These are phyloP conservation scores for Willisornis vidua DNA, from an alignment of 2,113 vertebrate genomes.

Conservation along the genomic window DNA sequence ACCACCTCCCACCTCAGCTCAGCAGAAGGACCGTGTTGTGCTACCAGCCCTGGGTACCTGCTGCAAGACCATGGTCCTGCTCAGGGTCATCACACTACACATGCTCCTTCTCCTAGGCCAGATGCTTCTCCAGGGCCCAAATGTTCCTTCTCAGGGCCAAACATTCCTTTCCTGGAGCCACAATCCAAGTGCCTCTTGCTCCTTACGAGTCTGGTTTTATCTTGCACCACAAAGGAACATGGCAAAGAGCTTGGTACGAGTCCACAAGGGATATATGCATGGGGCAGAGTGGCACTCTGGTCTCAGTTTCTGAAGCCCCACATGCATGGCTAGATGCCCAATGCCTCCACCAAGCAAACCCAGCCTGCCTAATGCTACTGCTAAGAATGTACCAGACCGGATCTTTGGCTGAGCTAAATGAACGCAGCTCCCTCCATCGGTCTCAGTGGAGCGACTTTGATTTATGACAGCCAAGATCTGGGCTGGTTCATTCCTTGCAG, in stretches of 20 bases:
- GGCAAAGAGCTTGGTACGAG: neutral
- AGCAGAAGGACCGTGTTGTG: fast-evolving
- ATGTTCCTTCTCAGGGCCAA: constrained; percentile 32
- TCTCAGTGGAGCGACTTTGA: constrained; percentile 48
- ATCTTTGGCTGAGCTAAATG: constrained; percentile 55
- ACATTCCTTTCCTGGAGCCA: neutral
- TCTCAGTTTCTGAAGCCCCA: neutral
- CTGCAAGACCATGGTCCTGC: neutral
- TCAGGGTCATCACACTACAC: neutral
- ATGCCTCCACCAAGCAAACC: neutral
- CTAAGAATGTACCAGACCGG: constrained; percentile 55
- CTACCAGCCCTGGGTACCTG: neutral
- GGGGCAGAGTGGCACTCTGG: neutral
- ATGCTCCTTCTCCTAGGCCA: neutral
- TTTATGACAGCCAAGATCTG: constrained; percentile 56
- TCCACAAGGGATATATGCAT: fast-evolving
- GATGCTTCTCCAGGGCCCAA: neutral
- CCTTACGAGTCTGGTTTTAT: neutral
- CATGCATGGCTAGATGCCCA: neutral
- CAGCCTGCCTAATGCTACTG: constrained; percentile 16
- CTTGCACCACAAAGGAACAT: neutral
- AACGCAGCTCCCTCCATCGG: constrained; percentile 16
- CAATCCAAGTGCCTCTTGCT: neutral
- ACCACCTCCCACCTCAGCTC: neutral
- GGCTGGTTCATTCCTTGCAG: constrained; percentile 23